Conservation (phyloP, 1,140 invertebrate species). For the Bombyx mandarina region DNA sequence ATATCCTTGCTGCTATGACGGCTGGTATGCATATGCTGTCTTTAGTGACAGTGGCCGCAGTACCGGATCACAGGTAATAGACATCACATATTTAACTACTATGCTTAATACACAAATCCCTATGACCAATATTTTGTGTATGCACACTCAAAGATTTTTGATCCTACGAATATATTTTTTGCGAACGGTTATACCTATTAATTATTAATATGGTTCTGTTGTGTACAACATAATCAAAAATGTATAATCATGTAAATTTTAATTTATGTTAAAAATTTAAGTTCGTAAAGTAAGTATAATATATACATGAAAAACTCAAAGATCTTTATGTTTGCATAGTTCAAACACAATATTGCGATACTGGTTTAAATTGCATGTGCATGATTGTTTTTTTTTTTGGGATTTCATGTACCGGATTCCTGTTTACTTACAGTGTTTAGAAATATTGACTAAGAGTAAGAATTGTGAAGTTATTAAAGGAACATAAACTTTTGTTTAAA, state of each 20-base stretch:
- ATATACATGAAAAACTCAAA: background rate
- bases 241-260: too few relatives aligned
- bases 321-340: background rate
- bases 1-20: slow-evolving; percentile 81
- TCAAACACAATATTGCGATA: background rate
- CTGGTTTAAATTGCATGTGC: slow-evolving; percentile 13
- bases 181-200: too few relatives aligned
- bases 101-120: background rate
- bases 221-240: too few relatives aligned
- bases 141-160: slow-evolving; percentile 4
- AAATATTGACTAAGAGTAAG: too few relatives aligned
- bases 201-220: too few relatives aligned
- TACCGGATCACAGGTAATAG: slow-evolving; percentile 79
- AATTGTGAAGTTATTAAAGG: too few relatives aligned
- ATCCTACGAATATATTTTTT: background rate
- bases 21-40: slow-evolving; percentile 87
- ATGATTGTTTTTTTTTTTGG: slow-evolving; percentile 4
- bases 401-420: too few relatives aligned
- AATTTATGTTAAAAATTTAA: too few relatives aligned
- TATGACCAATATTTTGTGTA: background rate
- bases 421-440: too few relatives aligned
- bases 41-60: slow-evolving; percentile 82
- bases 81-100: too few relatives aligned
- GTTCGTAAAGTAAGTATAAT: too few relatives aligned
- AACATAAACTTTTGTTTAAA: too few relatives aligned